A percentile compares a stretch with the other conserved stretches of the same genome.
phyloP scores from a whole-genome alignment of 2,888 invertebrate genomes.

The Blastobasis adustella region DNA sequence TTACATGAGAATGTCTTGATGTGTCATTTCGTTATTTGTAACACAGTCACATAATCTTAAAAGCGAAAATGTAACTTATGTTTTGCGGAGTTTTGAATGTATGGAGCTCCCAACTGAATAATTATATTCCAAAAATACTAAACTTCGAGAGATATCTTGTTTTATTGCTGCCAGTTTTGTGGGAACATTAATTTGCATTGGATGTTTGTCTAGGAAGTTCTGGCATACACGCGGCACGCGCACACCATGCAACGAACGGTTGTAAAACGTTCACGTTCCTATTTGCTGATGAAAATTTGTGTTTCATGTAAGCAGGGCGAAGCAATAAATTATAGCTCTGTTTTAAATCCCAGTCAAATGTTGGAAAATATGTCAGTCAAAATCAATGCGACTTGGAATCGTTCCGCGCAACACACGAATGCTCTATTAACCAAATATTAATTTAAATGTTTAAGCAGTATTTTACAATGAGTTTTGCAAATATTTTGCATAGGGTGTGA shows the following conservation, averaged over 20 bases:
- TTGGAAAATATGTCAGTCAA: slow-evolving; percentile 28
- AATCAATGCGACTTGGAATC: neutral
- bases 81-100: too few relatives aligned
- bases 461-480: too few relatives aligned
- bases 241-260: slow-evolving; percentile 5
- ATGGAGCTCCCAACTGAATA: too few relatives aligned
- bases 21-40: too few relatives aligned
- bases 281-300: slow-evolving; percentile 37
- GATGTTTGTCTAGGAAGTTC: slow-evolving; percentile 21
- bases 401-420: neutral
- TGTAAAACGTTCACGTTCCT: slow-evolving; percentile 36
- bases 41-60: too few relatives aligned
- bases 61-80: too few relatives aligned
- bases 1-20: too few relatives aligned
- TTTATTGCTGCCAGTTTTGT: slow-evolving; percentile 8
- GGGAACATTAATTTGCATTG: slow-evolving; percentile 22
- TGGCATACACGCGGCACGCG: slow-evolving; percentile 8
- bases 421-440: too few relatives aligned
- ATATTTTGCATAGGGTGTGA: too few relatives aligned
- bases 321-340: slow-evolving; percentile 39
- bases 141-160: neutral
- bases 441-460: too few relatives aligned
- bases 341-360: slow-evolving; percentile 32
- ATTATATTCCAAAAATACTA: too few relatives aligned
- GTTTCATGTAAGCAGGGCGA: slow-evolving; percentile 45